Evolutionary conservation across 2,888 invertebrate genomes (phyloP), one percentile per base, ranked within the genome.

Genomic region (Lymantria monacha): DNA sequence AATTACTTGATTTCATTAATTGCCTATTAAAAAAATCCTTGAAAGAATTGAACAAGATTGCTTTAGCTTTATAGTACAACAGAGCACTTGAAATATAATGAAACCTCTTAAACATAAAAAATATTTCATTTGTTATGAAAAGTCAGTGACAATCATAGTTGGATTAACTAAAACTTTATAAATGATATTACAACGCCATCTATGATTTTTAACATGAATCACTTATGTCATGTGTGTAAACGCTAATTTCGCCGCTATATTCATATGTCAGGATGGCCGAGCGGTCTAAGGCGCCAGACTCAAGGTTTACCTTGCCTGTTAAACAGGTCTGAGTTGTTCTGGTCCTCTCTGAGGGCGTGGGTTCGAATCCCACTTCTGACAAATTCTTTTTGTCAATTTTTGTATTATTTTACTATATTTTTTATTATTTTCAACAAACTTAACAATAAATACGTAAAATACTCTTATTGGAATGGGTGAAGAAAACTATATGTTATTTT

Each of bases 231-330:
- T 53, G 55, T 66, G 64, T 22, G 33, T 51, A 51, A 63, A 56
- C 48, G 66, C 63, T 66, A 64, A 79, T 81, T 84, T 83, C 80
- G 57, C 33, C 49, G 0, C 0, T 0, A 0, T 0, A 0, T 0
- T 0, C 53, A 76, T 13, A 44, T 55, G 95, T 95, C 95, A 95
- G 95, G 94, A 95, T 95, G 95, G 95, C 95, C 95, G 95, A 96
- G 95, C 94, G 96, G 96, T 96, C 96, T 95, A 96, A 96, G 96
- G 96, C 96, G 96, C 90, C 90, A 90, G 90, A 90, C 90, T 90
- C 90, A 89, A 91, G 90, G 90, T 79, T 22, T 67, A 47, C 88
- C 86, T 87, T 83, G 79, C 85, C 83, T 76, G 94, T 94, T 1
- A 92, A 92, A 93, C 94, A 93, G 94, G 94, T 93, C 91, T 93